Evolutionary conservation across 2,797 vertebrate species (phyloP), one percentile per base, ranked within the genome.

Genomic region (Otus scops): DNA sequence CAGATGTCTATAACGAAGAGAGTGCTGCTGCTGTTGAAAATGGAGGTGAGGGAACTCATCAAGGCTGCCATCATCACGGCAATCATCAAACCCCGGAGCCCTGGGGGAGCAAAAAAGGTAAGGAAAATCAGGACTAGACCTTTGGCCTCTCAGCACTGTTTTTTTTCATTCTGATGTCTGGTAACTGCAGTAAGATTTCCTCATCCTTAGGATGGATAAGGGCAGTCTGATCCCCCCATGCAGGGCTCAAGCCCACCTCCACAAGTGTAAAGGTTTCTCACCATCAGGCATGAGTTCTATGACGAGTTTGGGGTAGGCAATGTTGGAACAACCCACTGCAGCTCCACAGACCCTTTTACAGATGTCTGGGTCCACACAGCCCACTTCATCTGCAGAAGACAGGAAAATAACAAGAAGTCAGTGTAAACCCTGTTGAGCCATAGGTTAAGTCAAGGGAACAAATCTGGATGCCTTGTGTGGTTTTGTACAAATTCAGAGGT

Each of bases 21-120:
- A 8, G 99, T 99, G 97, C 99, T 98, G 97, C 99, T 99, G 97
- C 99, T 99, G 96, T 99, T 99, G 97, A 99, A 99, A 95, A 99
- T 99, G 57, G 99, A 99, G 65, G 99, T 99, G 95, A 99, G 98
- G 26, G 99, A 99, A 30, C 99, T 99, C 99, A 99, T 99, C 92
- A 99, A 98, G 47, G 99, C 99, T 3, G 99, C 99, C 98, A 99
- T 98, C 97, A 99, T 99, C 84, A 99, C 99, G 0, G 99, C 99
- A 9, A 99, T 98, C 99, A 99, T 99, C 95, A 99, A 97, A 77
- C 99, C 99, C 51, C 99, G 98, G n/a, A 99, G 97, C 88, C 99
- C 99, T 99, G 96, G 4, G 1, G 21, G n/a, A 82, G 14, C 3
- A 67, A 54, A 78, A 50, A 60, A 82, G 87, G 82, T 47, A 6